Evolutionary conservation across 2,797 vertebrate species (phyloP).

Genomic region (Oreonectes daqikongensis): DNA sequence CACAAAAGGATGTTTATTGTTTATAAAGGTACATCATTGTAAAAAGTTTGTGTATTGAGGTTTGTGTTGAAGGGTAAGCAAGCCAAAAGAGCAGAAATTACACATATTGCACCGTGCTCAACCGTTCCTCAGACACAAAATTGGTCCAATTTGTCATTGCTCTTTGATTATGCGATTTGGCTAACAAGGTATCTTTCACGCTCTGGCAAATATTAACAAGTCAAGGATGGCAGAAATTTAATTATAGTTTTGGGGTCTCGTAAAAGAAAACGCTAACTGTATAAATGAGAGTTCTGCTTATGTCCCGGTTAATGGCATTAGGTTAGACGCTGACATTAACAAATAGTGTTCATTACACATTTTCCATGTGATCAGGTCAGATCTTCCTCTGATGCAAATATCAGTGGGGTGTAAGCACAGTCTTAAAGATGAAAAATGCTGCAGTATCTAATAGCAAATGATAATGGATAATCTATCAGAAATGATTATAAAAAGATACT

Average conservation of each 20-base stretch:
- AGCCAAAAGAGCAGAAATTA: conserved; percentile 18
- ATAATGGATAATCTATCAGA: conserved; percentile 44
- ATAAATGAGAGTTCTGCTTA: conserved; percentile 59
- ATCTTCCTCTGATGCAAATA: conserved; percentile 67
- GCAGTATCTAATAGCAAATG: conserved; percentile 41
- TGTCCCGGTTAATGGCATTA: conserved; percentile 55
- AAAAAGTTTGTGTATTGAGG: neutral
- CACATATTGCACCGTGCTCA: neutral
- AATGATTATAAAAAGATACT: neutral
- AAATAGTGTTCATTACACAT: conserved; percentile 80
- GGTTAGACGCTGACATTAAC: conserved; percentile 74
- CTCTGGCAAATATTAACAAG: conserved; percentile 73
- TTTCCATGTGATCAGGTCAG: conserved; percentile 75
- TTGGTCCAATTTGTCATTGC: conserved; percentile 44
- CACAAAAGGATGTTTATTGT: too few relatives aligned
- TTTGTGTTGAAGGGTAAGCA: neutral
- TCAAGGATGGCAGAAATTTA: conserved; percentile 74
- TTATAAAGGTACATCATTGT: neutral
- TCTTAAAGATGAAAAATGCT: conserved; percentile 62
- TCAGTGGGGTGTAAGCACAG: conserved; percentile 41
- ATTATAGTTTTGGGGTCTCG: conserved; percentile 77
- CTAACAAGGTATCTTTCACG: conserved; percentile 71
- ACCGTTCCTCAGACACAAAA: conserved; percentile 15
- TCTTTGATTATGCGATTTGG: conserved; percentile 67
- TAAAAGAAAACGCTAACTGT: conserved; percentile 61